Base-by-base conservation (phyloP, 30 jellyfish, hydroid and myxozoan genomes). In the Chrysaora quinquecirrha region DNA sequence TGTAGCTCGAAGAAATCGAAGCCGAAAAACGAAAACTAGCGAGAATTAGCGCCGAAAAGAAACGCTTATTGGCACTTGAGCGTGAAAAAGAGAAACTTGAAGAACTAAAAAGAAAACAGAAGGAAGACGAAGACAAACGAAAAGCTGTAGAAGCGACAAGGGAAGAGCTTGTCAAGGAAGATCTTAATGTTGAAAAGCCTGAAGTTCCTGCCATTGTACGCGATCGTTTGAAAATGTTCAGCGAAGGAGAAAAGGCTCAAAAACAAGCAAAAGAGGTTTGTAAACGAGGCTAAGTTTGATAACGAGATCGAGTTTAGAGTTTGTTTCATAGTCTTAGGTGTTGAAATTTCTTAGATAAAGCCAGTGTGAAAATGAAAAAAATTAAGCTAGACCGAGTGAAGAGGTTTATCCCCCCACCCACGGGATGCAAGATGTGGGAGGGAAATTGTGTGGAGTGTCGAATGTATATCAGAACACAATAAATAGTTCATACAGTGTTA, bases 151-250 rank as follows among this genome's bases (percentile, higher is more conserved):
- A 25, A 25, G 78, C 25, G 1, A 66, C 29, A 11, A 22, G 23
- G 18, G 11, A 18, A 9, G 78, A 28, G 2, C 34, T 66, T 18
- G 16, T 66, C 20, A 33, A 66, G 30, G 76, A 23, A 24, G 75
- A 31, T 46, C 52, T 21, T 7, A 19, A 30, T 0, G 90, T 64
- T 30, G 83, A 80, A 56, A 56, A 71, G 0, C n/a, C n/a, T n/a
- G 73, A 3, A 14, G 52, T 80, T 72, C 90, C 90, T 11, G 80
- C 93, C 34, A 82, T 69, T 19, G 93, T 82, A 24, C 71, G 70
- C 29, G 85, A 82, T 69, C 85, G 93, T 22, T 54, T 82, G 25
- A 72, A 68, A 52, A 48, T 82, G 80, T 82, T 82, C 73, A 82
- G 62, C 34, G 86, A 82, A 0, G 77, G 80, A n/a, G 93, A 54